phyloP scores from a whole-genome alignment of 2,797 vertebrate species.

The Poecilia gillii region DNA sequence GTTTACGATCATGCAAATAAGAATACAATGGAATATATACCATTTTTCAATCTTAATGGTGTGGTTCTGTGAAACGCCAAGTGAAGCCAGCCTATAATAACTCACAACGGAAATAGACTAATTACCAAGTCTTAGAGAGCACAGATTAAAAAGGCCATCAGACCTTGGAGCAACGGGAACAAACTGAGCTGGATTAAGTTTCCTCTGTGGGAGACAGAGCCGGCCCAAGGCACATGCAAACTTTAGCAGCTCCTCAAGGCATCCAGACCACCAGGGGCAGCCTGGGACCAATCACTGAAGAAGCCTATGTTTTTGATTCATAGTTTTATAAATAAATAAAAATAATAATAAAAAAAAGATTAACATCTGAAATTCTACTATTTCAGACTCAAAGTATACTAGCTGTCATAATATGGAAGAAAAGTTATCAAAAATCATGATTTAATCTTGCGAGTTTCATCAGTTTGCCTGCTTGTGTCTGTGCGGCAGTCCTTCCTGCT shows the following conservation, averaged over 20 bases:
- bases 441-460: neutral
- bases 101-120: constrained; percentile 79
- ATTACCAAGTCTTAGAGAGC: constrained; percentile 81
- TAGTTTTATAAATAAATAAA: neutral
- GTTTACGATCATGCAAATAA: neutral
- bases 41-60: neutral
- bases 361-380: neutral
- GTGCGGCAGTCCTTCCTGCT: neutral
- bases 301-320: neutral
- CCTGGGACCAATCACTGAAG: constrained; percentile 36
- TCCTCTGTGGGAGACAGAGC: constrained; percentile 48
- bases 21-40: neutral
- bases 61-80: constrained; percentile 59
- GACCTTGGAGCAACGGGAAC: constrained; percentile 74
- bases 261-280: constrained; percentile 28
- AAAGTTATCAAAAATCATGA: neutral
- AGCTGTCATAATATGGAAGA: neutral
- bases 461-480: neutral
- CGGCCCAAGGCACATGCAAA: neutral
- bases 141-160: constrained; percentile 79
- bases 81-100: constrained; percentile 69
- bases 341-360: too few relatives aligned
- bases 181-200: constrained; percentile 78
- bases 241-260: constrained; percentile 20
- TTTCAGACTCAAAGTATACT: neutral